Conservation (phyloP, 35 echinoderm and acorn worm genomes). For the Chiridota heheva region DNA sequence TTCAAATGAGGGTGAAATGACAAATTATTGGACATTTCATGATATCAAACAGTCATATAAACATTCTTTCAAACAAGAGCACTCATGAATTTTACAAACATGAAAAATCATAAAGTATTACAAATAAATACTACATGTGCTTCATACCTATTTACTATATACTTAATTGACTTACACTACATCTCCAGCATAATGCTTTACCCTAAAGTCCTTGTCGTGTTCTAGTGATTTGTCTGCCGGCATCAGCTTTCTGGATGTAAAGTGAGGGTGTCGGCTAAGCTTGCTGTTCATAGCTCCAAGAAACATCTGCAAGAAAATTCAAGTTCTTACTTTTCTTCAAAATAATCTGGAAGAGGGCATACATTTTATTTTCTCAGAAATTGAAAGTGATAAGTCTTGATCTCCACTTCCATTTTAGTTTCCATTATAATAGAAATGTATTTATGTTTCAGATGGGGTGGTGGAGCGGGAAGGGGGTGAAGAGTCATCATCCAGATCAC, state of each 20-base stretch:
- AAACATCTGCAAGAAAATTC: conserved; percentile 66
- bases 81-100: no score
- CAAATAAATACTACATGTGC: no score
- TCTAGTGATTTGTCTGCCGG: conserved; percentile 77
- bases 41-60: no score
- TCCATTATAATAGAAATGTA: no score
- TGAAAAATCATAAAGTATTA: no score
- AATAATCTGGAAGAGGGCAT: not conserved
- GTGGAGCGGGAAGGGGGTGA: not conserved
- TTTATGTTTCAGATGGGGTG: not conserved
- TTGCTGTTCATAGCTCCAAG: conserved; percentile 91
- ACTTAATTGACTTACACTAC: conserved; percentile 94
- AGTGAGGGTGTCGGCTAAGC: conserved; percentile 79
- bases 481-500: no score
- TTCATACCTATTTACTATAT: no score
- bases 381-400: no score
- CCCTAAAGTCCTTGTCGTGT: conserved; percentile 75
- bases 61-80: no score
- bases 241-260: conserved; percentile 60
- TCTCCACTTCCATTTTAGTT: not conserved
- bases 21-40: no score
- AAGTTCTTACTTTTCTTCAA: not conserved
- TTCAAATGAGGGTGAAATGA: no score
- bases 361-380: no score
- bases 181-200: conserved; percentile 96